A percentile compares a stretch with the other conserved stretches of the same genome.
Evolutionary conservation across 1,140 invertebrate genomes (phyloP).

Genomic region (Idris sp.): DNA sequence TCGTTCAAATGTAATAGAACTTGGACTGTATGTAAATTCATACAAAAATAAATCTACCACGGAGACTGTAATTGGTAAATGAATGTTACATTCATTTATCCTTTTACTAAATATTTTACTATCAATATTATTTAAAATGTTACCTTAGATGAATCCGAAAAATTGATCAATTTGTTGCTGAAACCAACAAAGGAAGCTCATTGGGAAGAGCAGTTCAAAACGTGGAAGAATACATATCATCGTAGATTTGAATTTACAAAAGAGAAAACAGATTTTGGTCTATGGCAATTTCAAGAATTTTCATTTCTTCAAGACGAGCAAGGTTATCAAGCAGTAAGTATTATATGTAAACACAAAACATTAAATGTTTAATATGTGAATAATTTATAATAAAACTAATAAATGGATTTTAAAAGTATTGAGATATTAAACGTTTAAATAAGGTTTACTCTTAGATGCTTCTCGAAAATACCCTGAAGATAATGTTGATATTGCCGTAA

Average conservation of each 20-base stretch:
- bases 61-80: constrained; percentile 6
- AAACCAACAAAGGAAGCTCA: not conserved
- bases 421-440: constrained; percentile 2
- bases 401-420: not conserved
- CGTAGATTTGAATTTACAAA: not conserved
- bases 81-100: not conserved
- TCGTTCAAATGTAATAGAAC: not conserved
- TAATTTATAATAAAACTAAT: no score
- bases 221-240: constrained; percentile 9
- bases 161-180: not conserved
- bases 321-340: not conserved
- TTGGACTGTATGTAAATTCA: constrained; percentile 1
- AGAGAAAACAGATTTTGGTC: constrained; percentile 11
- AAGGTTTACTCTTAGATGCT: constrained; percentile 11
- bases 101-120: not conserved
- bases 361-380: no score
- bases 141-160: not conserved
- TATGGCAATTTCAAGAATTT: constrained; percentile 11
- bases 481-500: not conserved
- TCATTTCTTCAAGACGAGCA: constrained; percentile 5
- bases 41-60: not conserved
- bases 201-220: constrained; percentile 2
- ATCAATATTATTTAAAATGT: not conserved
- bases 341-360: not conserved
- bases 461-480: constrained; percentile 5